phyloP scores from a whole-genome alignment of 2,888 invertebrate species.

The Drosophila peninsularis region DNA sequence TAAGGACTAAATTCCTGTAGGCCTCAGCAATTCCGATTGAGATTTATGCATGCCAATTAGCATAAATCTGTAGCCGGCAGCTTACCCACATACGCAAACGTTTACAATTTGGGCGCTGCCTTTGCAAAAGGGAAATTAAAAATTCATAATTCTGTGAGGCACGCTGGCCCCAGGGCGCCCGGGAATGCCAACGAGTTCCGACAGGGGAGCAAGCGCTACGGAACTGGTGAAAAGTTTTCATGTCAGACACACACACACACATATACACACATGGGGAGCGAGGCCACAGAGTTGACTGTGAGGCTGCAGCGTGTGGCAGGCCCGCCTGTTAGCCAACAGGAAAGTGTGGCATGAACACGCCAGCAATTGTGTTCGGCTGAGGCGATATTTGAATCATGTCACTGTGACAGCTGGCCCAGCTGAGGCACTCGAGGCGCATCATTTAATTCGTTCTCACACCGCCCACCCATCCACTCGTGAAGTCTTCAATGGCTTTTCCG shows the following conservation, averaged over 20 bases:
- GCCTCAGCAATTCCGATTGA: not conserved
- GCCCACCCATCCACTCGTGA: not conserved
- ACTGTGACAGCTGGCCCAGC: conserved; percentile 27
- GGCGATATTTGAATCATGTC: conserved; percentile 20
- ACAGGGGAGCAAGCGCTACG: conserved; percentile 6
- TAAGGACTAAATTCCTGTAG: conserved; percentile 23
- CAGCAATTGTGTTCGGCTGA: conserved; percentile 22
- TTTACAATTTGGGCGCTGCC: conserved; percentile 8
- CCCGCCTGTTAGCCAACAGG: conserved; percentile 22
- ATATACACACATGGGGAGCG: conserved; percentile 2
- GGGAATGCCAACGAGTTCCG: conserved; percentile 27
- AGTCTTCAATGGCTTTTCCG: conserved; percentile 22
- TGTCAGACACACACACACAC: conserved; percentile 35
- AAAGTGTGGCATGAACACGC: conserved; percentile 14
- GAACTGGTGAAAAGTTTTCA: conserved; percentile 21
- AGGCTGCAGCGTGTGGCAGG: conserved; percentile 20
- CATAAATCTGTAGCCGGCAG: conserved; percentile 23
- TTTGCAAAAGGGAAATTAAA: conserved; percentile 43
- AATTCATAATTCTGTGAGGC: conserved; percentile 40
- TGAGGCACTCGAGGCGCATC: not conserved
- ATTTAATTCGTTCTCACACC: conserved; percentile 5
- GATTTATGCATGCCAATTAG: conserved; percentile 32
- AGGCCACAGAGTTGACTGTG: conserved; percentile 7
- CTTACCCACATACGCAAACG: conserved; percentile 1
- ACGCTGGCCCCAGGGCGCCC: conserved; percentile 6